A percentile compares a stretch with the other conserved stretches of the same genome.
These are phyloP conservation scores for Heterodera filipjevi DNA, from an alignment of 2,888 invertebrate species.

Conservation along the genomic window DNA sequence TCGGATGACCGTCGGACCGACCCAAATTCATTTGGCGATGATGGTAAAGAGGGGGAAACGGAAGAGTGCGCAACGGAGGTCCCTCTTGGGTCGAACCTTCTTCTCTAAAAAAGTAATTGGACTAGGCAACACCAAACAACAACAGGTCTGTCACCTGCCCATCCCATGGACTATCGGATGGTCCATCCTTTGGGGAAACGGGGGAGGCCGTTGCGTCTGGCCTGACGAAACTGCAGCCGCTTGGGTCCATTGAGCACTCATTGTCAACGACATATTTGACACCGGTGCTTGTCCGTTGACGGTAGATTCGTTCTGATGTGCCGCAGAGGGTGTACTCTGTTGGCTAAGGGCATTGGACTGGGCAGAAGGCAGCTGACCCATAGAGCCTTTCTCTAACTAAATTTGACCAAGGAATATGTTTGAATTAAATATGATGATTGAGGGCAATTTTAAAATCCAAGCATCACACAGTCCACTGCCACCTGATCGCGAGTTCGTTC, in stretches of 20 bases:
- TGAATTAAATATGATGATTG: not conserved
- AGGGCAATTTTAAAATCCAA: not conserved
- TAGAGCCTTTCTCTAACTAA: not conserved
- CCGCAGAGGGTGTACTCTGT: not conserved
- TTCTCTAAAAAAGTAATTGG: not conserved
- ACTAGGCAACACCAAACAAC: not conserved
- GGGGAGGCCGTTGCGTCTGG: constrained; percentile 14
- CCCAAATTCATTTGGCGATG: not conserved
- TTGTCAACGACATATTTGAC: not conserved
- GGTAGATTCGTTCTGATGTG: not conserved
- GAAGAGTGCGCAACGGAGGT: not conserved
- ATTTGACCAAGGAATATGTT: too few relatives aligned
- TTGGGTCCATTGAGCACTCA: constrained; percentile 25
- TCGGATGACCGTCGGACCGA: not conserved
- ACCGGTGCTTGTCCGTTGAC: not conserved
- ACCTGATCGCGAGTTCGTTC: constrained; percentile 43
- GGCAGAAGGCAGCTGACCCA: not conserved
- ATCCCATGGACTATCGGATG: not conserved
- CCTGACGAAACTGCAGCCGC: constrained; percentile 25
- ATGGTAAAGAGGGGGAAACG: constrained; percentile 14
- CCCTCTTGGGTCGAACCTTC: constrained; percentile 8
- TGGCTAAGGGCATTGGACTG: not conserved
- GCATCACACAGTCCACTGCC: not conserved
- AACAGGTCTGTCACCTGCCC: not conserved
- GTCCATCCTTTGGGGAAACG: constrained; percentile 17